Evolutionary conservation across 2,113 vertebrate genomes (phyloP), one percentile per base, ranked within the genome.

Genomic region (Larimichthys polyactis): DNA sequence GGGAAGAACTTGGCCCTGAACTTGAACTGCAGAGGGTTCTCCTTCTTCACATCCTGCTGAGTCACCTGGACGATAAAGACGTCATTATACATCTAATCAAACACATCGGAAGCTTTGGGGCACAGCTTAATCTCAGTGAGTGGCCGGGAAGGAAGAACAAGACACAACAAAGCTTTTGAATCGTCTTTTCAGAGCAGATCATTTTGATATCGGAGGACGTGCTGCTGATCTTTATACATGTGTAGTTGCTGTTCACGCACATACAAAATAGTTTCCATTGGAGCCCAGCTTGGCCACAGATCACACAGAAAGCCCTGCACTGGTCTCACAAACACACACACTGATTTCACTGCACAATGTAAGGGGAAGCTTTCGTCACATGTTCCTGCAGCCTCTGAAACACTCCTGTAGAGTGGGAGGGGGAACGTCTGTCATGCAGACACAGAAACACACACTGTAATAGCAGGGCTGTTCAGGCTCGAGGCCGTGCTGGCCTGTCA

Each of bases 1-100:
- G 98, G 98, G 92, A 99, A 99, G 90, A 99, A 99, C 93, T 99
- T 99, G 74, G 97, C 96, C 90, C 98, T 96, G 92, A 99, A 99
- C 78, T 98, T 99, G 89, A 99, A 99, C 91, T 99, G 98, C 78
- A 99, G 93, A 40, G 97, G 98, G 84, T 97, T 99, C 90, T 99
- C 98, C 94, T 99, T 99, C 90, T 97, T 96, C 89, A 99, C 98
- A 78, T 99, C 98, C 94, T 99, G 98, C 83, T 98, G 97, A 8
- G 97, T 98, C 85, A 99, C 98, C 98, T 99, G 88, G 3, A 71
- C 3, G 14, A 63, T 1, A 71, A 36, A 63, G 11, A 54, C 2
- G 16, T 22, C 19, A 20, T 11, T 4, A 77, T 27, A 2, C 22
- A 17, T 7, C 2, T 24, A 27, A 62, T 16, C 24, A 55, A 36